phyloP scores from a whole-genome alignment of 2,888 invertebrate species.

The Anoplius nigerrimus region DNA sequence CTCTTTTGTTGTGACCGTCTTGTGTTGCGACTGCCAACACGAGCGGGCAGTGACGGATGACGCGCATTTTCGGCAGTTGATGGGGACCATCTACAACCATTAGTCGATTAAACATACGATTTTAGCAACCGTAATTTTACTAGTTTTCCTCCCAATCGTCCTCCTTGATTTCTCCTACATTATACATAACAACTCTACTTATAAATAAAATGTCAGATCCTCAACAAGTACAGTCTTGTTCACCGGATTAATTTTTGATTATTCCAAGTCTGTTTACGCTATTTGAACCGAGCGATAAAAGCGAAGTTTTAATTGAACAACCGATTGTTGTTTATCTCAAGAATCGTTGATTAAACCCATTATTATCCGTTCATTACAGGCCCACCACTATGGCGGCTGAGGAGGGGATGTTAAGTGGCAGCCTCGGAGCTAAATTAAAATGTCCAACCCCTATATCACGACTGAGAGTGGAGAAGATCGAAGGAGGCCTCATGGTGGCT shows the following conservation, averaged over 20 bases:
- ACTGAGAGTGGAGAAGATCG: constrained; percentile 85
- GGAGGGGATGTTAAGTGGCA: constrained; percentile 72
- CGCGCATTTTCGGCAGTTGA: no score
- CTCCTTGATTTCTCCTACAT: no score
- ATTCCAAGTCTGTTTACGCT: background rate
- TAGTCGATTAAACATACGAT: no score
- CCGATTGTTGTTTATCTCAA: no score
- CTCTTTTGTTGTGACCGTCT: no score
- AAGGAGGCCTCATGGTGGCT: constrained; percentile 85
- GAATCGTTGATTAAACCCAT: constrained; percentile 20
- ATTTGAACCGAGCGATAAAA: background rate
- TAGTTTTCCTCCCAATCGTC: no score
- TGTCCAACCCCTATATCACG: constrained; percentile 84
- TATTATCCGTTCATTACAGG: constrained; percentile 72
- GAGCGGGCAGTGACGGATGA: no score
- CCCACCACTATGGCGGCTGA: constrained; percentile 80
- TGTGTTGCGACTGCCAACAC: no score
- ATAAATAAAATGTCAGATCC: background rate
- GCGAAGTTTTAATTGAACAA: no score
- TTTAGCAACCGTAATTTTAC: no score
- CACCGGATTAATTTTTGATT: background rate
- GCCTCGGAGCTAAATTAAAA: constrained; percentile 66
- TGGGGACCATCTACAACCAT: no score
- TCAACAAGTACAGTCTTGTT: background rate
- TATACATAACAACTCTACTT: no score